Percentiles rank a stretch among this genome's conserved stretches.
Conservation (phyloP, 1,140 invertebrate species). For the Megathymus violae region DNA sequence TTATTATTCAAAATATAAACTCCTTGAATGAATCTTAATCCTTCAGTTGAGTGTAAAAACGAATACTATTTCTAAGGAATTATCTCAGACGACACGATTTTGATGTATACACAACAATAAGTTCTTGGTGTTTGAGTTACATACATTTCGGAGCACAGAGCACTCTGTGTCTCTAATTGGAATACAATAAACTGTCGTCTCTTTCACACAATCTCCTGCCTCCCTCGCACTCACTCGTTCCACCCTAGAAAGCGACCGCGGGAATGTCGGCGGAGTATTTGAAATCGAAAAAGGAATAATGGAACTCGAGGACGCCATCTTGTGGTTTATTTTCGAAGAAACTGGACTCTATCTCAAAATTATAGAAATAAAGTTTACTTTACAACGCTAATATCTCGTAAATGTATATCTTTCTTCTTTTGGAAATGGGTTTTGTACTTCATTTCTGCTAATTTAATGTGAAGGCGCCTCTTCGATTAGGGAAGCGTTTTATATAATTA, state of each 20-base stretch:
- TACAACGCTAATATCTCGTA: neutral
- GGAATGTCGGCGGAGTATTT: constrained; percentile 58
- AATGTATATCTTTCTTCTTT: constrained; percentile 20
- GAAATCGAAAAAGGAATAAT: constrained; percentile 64
- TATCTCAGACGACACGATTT: constrained; percentile 1
- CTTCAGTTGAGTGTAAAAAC: constrained; percentile 14
- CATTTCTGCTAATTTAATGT: constrained; percentile 42
- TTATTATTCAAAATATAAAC: constrained; percentile 9
- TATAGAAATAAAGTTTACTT: constrained; percentile 19
- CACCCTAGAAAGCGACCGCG: constrained; percentile 51
- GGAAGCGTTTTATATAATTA: constrained; percentile 33
- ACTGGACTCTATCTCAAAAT: constrained; percentile 9
- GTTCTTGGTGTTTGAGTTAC: constrained; percentile 21
- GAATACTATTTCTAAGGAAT: neutral
- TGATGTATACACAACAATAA: constrained; percentile 1
- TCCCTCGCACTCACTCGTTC: constrained; percentile 40
- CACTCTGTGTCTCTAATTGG: constrained; percentile 38
- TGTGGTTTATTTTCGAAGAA: constrained; percentile 9
- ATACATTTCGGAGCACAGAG: constrained; percentile 25
- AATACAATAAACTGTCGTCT: constrained; percentile 35
- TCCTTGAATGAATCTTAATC: neutral
- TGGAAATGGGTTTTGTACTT: constrained; percentile 36
- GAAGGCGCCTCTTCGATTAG: constrained; percentile 40
- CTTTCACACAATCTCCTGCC: constrained; percentile 33
- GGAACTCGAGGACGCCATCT: constrained; percentile 53